Evolutionary conservation across 2,888 invertebrate species (phyloP), one percentile per base, ranked within the genome.

Genomic region (Opisthograptis luteolata): DNA sequence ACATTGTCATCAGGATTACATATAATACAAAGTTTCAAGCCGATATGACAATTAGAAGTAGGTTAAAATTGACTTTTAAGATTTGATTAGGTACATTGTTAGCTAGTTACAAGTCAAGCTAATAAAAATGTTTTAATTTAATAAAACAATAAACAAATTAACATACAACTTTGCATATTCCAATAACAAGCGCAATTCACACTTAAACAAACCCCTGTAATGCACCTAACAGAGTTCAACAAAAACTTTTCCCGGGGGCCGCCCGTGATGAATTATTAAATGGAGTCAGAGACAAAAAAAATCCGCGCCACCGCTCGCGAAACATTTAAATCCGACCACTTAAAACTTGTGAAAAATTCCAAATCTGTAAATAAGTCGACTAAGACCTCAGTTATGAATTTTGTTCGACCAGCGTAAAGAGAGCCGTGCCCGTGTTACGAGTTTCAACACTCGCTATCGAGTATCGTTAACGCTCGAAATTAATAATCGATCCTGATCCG

Each of bases 291-390:
- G 57, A 58, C 46, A 60, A 66, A 64, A 58, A 58, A 62, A 52
- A 40, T 27, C 52, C 45, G 39, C 39, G 31, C 40, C 35, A 39
- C 37, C 24, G 37, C 46, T 49, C 48, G 35, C 41, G 41, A 58
- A 68, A 60, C 70, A 71, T 64, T 46, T 54, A 58, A 60, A 57
- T 55, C 65, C 39, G 10, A 37, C 63, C 62, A 64, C 67, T 74
- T 70, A 67, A 68, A 72, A 70, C 36, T 68, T 71, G 42, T 45
- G 48, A 54, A 62, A 55, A 60, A 60, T 58, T 58, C 46, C 58
- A 64, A 68, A 68, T 63, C 62, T 66, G 54, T 61, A 60, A 68
- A 68, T 64, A 68, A 66, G 52, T 54, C 56, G 41, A 49, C 34
- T 44, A 48, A 58, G 55, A 48, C 42, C 49, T 59, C 53, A 19